Evolutionary conservation across 2,797 vertebrate species (phyloP), one percentile per base, ranked within the genome.

Genomic region (Bovichtus variegatus): DNA sequence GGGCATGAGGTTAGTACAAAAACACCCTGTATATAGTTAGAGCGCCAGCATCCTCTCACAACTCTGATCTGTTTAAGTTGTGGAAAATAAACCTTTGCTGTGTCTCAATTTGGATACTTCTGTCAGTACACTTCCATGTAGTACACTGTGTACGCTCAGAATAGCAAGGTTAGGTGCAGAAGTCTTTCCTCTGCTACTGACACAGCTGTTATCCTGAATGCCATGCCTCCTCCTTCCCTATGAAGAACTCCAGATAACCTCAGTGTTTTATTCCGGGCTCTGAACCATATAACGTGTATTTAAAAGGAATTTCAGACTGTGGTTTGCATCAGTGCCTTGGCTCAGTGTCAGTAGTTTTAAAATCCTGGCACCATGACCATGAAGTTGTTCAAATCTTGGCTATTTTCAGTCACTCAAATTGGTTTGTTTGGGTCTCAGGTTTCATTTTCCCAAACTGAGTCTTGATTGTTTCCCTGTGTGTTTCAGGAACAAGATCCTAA

Each of bases 401-500:
- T 58, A 11, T 72, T 75, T 68, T 58, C 44, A 34, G 19, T 12
- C 64, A 23, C 13, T 49, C 2, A 0, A 12, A 25, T 11, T 18
- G 9, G 38, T 41, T 55, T 38, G 40, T 53, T 25, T 40, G 16
- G 9, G 3, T 43, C 12, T 47, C 0, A 1, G 19, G 1, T 57
- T 55, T 50, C 23, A 5, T 31, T 68, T 12, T 61, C n/a, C 25
- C 11, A 27, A 44, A 13, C 23, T 11, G 4, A 27, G 10, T 74
- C 19, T n/a, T 21, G 9, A 44, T n/a, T 61, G n/a, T 4, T 60
- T 13, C 60, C 13, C 2, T 53, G 2, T 80, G 38, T 72, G 49
- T 70, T 78, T 62, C 89, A 99, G 98, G 95, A 99, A 99, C 91
- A 99, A 98, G 94, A 99, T 99, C 88, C 94, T 99, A 74, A 99